phyloP scores from a whole-genome alignment of 1,140 invertebrate species.

The Cyrtorhinus lividipennis region DNA sequence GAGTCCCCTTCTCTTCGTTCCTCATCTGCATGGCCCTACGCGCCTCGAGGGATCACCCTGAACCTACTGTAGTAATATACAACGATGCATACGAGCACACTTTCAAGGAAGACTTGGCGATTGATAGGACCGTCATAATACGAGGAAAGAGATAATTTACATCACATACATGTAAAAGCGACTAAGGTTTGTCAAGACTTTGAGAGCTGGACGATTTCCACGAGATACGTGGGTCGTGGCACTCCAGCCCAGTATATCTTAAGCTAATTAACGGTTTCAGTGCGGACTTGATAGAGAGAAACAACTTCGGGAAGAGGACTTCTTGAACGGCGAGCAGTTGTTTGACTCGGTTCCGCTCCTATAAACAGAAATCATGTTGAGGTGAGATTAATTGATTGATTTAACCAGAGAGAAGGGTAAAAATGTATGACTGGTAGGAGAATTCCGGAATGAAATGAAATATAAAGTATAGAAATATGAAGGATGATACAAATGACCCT shows the following conservation, averaged over 20 bases:
- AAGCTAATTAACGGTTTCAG: slow-evolving; percentile 54
- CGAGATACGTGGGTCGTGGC: slow-evolving; percentile 14
- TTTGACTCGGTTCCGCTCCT: slow-evolving; percentile 51
- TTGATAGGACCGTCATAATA: too few species aligned
- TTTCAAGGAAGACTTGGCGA: too few species aligned
- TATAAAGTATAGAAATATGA: not conserved
- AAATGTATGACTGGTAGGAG: not conserved
- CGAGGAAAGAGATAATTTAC: too few species aligned
- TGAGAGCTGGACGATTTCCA: too few species aligned
- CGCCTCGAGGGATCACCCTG: too few species aligned
- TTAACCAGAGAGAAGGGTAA: too few species aligned
- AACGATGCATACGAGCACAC: too few species aligned
- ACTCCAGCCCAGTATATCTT: slow-evolving; percentile 36
- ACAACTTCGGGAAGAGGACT: slow-evolving; percentile 54
- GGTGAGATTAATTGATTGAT: not conserved
- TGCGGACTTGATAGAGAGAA: slow-evolving; percentile 48
- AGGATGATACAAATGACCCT: not conserved
- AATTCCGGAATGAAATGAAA: not conserved
- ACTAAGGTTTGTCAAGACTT: too few species aligned
- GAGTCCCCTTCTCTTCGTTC: too few species aligned
- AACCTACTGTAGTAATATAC: too few species aligned
- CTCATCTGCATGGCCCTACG: too few species aligned
- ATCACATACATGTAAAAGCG: too few species aligned
- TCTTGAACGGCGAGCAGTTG: slow-evolving; percentile 60
- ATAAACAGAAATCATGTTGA: slow-evolving; percentile 20